Evolutionary conservation across 2,797 vertebrate species (phyloP).

Genomic region (Sciaenops ocellatus): DNA sequence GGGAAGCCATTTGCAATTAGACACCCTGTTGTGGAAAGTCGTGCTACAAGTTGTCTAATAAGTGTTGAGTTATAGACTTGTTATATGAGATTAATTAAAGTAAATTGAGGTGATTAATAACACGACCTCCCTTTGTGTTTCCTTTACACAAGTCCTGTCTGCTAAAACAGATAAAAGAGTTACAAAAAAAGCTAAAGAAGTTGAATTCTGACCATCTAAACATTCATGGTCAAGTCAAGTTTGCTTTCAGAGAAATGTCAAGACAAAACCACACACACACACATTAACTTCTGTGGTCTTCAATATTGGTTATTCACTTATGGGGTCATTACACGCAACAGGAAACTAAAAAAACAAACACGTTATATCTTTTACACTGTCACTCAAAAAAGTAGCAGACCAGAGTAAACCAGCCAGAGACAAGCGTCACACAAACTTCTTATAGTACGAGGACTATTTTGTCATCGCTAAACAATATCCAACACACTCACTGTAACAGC

Average conservation of each 20-base stretch:
- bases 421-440: background rate
- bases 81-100: background rate
- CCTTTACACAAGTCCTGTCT: background rate
- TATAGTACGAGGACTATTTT: background rate
- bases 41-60: background rate
- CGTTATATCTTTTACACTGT: background rate
- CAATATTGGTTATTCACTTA: background rate
- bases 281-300: background rate
- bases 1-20: background rate
- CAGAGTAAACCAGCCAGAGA: background rate
- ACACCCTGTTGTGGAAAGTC: background rate
- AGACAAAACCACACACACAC: background rate
- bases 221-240: background rate
- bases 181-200: background rate
- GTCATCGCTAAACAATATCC: background rate
- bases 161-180: background rate
- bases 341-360: too few relatives aligned
- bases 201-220: background rate
- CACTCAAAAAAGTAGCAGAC: background rate
- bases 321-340: background rate
- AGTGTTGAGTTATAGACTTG: background rate
- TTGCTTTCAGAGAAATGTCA: background rate
- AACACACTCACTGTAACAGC: constrained; percentile 12
- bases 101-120: background rate
- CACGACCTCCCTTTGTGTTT: background rate